These are phyloP conservation scores for Melinaea marsaeus DNA, from an alignment of 2,888 invertebrate genomes.

Conservation along the genomic window DNA sequence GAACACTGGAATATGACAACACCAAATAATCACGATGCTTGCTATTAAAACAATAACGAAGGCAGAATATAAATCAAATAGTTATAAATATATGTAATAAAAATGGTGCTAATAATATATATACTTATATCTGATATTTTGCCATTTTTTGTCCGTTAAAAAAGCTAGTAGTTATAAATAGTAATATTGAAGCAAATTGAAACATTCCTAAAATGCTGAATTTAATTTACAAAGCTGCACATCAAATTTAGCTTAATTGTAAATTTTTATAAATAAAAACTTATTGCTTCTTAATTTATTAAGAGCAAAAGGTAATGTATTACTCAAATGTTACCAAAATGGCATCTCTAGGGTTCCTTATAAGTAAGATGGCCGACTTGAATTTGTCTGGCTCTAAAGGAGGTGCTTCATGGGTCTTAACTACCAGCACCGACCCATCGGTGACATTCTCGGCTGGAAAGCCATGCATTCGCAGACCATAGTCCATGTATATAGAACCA, in stretches of 20 bases:
- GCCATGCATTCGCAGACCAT: conserved; percentile 85
- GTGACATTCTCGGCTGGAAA: conserved; percentile 87
- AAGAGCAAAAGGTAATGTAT: no score
- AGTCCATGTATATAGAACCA: conserved; percentile 90
- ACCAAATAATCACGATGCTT: conserved; percentile 15
- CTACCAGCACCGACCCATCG: conserved; percentile 86
- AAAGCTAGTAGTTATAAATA: no score
- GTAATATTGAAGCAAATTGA: no score
- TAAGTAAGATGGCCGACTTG: conserved; percentile 82
- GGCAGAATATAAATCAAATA: not conserved
- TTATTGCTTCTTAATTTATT: no score
- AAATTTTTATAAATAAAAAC: no score
- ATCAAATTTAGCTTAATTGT: no score
- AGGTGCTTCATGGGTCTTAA: conserved; percentile 89
- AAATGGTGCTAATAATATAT: no score
- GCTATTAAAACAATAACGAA: not conserved
- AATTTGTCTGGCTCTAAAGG: conserved; percentile 78
- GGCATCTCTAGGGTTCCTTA: conserved; percentile 84
- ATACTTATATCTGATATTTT: no score
- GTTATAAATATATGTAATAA: no score
- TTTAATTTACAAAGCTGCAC: no score
- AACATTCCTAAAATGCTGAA: no score
- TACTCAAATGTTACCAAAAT: conserved; percentile 70
- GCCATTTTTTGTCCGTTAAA: no score
- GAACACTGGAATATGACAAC: conserved; percentile 29